phyloP scores from a whole-genome alignment of 2,113 vertebrate species.

The pig (Sus scrofa) region DNA sequence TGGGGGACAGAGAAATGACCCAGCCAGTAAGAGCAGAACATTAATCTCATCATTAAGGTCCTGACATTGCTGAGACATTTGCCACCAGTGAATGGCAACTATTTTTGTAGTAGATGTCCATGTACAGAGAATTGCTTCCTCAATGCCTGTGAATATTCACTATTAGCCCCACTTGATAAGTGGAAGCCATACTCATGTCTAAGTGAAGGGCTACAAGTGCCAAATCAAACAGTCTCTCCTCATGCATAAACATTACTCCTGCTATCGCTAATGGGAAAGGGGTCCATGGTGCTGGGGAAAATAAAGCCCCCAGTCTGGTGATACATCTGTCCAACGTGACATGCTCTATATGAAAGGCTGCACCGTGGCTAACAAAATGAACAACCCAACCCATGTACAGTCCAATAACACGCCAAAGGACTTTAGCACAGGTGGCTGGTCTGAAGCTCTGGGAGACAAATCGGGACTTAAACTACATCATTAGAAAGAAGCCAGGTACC shows the following conservation, averaged over 20 bases:
- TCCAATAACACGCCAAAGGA: conserved; percentile 78
- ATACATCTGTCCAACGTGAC: conserved; percentile 88
- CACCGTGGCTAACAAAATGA: conserved; percentile 85
- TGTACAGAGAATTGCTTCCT: conserved; percentile 72
- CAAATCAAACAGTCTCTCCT: conserved; percentile 78
- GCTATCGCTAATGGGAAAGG: conserved; percentile 81
- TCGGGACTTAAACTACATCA: conserved; percentile 52
- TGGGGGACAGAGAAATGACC: conserved; percentile 56
- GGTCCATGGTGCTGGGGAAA: conserved; percentile 78
- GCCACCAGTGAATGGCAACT: conserved; percentile 78
- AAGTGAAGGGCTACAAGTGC: conserved; percentile 47
- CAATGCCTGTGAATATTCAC: conserved; percentile 64
- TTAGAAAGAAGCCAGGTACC: conserved; percentile 61
- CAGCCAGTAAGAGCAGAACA: not conserved
- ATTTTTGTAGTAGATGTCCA: conserved; percentile 72
- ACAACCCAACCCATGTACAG: conserved; percentile 74
- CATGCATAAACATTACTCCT: conserved; percentile 81
- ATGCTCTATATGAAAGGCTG: conserved; percentile 81
- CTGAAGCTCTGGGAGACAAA: conserved; percentile 59
- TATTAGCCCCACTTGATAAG: conserved; percentile 78
- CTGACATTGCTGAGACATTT: conserved; percentile 78
- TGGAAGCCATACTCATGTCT: conserved; percentile 16
- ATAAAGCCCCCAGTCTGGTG: conserved; percentile 84
- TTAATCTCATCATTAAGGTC: conserved; percentile 79
- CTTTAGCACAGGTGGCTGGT: conserved; percentile 68